These are phyloP conservation scores for Pelodiscus sinensis DNA, from an alignment of 2,113 vertebrate species.

Conservation along the genomic window DNA sequence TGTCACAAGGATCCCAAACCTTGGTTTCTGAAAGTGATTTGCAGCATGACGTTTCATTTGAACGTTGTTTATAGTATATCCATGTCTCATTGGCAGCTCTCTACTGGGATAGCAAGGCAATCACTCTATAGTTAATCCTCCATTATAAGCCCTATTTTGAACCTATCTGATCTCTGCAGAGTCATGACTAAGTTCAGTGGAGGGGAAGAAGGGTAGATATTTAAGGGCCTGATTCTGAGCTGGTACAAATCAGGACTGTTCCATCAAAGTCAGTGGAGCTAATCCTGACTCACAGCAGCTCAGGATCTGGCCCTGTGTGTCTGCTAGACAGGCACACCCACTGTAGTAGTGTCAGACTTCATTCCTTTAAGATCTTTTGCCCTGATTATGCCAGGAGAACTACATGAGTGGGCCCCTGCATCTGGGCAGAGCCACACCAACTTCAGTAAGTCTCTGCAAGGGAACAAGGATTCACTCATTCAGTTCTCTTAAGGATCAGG, in stretches of 20 bases:
- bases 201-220: neutral
- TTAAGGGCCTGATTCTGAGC: neutral
- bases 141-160: slow-evolving; percentile 4
- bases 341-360: neutral
- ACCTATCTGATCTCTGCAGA: neutral
- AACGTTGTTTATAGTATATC: neutral
- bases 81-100: neutral
- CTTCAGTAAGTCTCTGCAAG: neutral
- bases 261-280: neutral
- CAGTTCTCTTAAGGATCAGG: neutral
- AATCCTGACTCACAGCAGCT: neutral
- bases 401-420: neutral
- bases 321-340: neutral
- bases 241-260: neutral
- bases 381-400: neutral
- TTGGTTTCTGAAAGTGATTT: neutral
- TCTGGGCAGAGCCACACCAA: neutral
- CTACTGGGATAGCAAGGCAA: neutral
- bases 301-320: neutral
- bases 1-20: neutral
- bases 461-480: no score
- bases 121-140: neutral
- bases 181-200: neutral
- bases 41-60: neutral
- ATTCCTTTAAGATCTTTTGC: neutral